Base-by-base conservation (phyloP, 2,888 invertebrate species). In the Gastrophysa polygoni region DNA sequence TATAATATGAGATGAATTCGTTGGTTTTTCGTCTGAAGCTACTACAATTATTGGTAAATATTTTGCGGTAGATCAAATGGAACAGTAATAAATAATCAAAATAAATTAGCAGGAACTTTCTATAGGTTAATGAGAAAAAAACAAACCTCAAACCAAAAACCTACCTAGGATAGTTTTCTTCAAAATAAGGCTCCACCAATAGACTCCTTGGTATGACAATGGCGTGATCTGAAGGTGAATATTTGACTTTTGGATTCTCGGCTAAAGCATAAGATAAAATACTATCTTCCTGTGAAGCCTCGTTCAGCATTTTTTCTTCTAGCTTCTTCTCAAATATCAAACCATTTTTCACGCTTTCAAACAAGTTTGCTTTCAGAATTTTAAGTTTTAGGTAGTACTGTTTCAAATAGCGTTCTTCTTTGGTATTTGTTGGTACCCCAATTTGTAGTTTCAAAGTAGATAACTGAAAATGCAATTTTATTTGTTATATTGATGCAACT, bases 361-460 rank as follows among this genome's bases (percentile, higher is more conserved):
- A 86, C 66, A 86, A 83, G 71, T 85, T 83, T 17, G 80, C 76
- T 67, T 81, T 82, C 68, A 85, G 81, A 43, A 86, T 80, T 20
- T 76, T 79, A 50, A 85, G 71, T 49, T 79, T 74, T 14, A 70
- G 72, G 72, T 84, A 84, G 65, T 80, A 81, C 7, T 78, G 77
- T 66, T 83, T 81, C 1, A 84, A 69, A 61, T 79, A 81, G 6
- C 71, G 69, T 2, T 76, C 73, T 24, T 78, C 72, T 11, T 77
- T 73, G 55, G 78, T 75, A 17, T 72, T 69, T 20, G 78, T 71
- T 1, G 84, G 83, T 16, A 83, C 76, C 1, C 85, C 85, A 16
- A 85, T 78, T 76, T 83, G 82, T 28, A 85, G 64, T 18, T 73
- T 74, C 71, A 85, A 71, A 6, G 77, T 74, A n/a, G 78, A 73